Evolutionary conservation across 2,888 invertebrate genomes (phyloP).

Genomic region (Candidula unifasciata): DNA sequence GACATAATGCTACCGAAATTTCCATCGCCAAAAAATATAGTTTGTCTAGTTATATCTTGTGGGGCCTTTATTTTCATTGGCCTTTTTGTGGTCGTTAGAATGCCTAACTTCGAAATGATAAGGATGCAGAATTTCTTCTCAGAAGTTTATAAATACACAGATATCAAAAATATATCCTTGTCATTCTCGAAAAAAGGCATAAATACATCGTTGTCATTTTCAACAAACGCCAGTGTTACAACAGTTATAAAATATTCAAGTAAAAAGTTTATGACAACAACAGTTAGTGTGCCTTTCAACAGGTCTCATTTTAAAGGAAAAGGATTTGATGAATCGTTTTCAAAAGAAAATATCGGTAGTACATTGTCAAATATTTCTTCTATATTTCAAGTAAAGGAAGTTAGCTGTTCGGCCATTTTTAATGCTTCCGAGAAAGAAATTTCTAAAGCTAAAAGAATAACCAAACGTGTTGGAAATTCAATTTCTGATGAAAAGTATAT

Average conservation of each 20-base stretch:
- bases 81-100: too few species aligned
- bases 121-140: too few species aligned
- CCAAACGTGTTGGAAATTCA: background rate
- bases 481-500: slow-evolving; percentile 10
- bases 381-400: background rate
- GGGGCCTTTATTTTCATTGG: too few species aligned
- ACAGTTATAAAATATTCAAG: background rate
- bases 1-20: too few species aligned
- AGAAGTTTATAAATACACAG: too few species aligned
- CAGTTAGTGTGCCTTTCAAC: background rate
- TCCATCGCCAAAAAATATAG: too few species aligned
- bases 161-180: too few species aligned
- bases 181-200: too few species aligned
- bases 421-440: background rate
- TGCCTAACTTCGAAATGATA: too few species aligned
- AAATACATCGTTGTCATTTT: too few species aligned
- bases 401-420: background rate
- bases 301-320: background rate
- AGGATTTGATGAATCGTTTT: background rate
- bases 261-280: background rate
- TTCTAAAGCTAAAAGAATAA: background rate
- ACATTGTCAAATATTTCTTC: slow-evolving; percentile 5
- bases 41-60: background rate
- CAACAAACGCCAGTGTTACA: too few species aligned
- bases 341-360: background rate